Conservation (phyloP, 1,140 invertebrate genomes). For the Ericerus pela region DNA sequence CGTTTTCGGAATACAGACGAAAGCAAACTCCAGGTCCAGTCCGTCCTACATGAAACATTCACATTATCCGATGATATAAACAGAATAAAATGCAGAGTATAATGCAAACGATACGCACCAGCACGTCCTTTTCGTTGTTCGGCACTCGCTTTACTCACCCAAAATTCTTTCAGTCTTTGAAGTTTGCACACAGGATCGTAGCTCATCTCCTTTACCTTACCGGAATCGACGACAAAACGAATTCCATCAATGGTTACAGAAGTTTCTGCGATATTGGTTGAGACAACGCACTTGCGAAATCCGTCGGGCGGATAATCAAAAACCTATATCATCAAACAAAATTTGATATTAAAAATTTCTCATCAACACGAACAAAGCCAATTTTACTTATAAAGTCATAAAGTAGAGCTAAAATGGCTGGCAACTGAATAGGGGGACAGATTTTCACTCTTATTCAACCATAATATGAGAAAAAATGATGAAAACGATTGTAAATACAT, state of each 20-base stretch:
- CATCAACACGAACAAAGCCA: neutral
- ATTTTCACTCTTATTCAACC: too few relatives aligned
- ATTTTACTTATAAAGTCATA: neutral
- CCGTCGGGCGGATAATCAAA: conserved; percentile 94
- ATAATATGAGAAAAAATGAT: too few relatives aligned
- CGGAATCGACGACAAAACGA: conserved; percentile 92
- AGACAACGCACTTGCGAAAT: conserved; percentile 90
- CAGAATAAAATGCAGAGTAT: neutral
- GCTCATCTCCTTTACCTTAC: conserved; percentile 94
- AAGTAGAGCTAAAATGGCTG: too few relatives aligned
- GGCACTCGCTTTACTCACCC: conserved; percentile 92
- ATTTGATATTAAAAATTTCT: neutral
- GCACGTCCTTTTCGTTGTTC: conserved; percentile 93
- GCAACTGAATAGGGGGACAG: too few relatives aligned
- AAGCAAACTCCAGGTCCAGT: conserved; percentile 48
- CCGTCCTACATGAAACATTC: conserved; percentile 30
- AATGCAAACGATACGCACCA: conserved; percentile 34
- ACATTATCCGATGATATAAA: conserved; percentile 2
- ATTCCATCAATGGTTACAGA: conserved; percentile 98
- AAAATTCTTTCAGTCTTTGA: conserved; percentile 81
- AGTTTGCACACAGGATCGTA: conserved; percentile 80
- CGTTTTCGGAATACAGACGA: conserved; percentile 74
- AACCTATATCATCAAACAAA: conserved; percentile 39
- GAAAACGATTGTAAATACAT: too few relatives aligned
- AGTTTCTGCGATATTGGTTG: conserved; percentile 99